Conservation (phyloP, 2,113 vertebrate genomes). For the Clarias macrocephalus region DNA sequence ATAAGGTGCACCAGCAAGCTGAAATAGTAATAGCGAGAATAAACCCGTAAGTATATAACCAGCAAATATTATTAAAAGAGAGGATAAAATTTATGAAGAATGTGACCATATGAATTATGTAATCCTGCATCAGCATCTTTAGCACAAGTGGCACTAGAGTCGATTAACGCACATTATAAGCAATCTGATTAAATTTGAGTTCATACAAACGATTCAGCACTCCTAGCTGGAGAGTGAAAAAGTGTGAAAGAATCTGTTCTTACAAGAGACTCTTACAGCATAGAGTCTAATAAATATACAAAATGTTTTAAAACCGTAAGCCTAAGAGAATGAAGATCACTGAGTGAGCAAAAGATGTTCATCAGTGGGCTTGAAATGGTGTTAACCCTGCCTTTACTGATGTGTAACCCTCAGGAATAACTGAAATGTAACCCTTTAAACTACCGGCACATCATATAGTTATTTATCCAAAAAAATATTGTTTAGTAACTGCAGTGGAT, state of each 20-base stretch:
- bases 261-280: not conserved
- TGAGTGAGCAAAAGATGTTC: not conserved
- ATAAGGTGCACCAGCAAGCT: too few relatives aligned
- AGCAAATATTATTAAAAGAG: too few relatives aligned
- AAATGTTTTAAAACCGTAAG: not conserved
- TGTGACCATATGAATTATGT: not conserved
- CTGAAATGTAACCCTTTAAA: not conserved
- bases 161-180: slow-evolving; percentile 49
- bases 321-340: not conserved
- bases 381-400: not conserved
- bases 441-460: not conserved
- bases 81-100: too few relatives aligned
- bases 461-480: not conserved
- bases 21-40: too few relatives aligned
- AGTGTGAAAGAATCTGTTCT: not conserved
- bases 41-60: too few relatives aligned
- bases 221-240: slow-evolving; percentile 32
- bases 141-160: slow-evolving; percentile 42
- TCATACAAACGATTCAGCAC: slow-evolving; percentile 50
- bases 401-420: not conserved
- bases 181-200: slow-evolving; percentile 50
- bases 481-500: too few relatives aligned
- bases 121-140: slow-evolving; percentile 44
- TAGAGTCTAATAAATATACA: not conserved
- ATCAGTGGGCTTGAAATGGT: not conserved